Base-by-base conservation (phyloP, 2,888 invertebrate genomes). In the Carcina quercana region DNA sequence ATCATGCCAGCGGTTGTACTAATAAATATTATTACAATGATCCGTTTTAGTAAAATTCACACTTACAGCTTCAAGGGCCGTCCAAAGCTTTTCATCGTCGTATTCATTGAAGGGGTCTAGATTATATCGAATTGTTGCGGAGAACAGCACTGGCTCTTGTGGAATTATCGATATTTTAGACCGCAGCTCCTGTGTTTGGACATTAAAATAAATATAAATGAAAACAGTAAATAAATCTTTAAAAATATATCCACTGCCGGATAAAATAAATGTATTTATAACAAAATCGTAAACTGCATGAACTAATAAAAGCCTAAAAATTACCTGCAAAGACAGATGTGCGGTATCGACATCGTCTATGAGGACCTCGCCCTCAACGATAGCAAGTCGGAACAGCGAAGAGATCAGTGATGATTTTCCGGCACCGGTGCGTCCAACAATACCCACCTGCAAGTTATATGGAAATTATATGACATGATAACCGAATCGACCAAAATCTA, bases 351-450 rank as follows among this genome's bases (percentile, higher is more conserved):
- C 71, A 28, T 84, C 89, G 56, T 95, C 95, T 40, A 95, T 92
- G 17, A 85, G 64, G 13, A 95, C 86, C 22, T 78, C 75, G 3
- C 95, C 95, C 38, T 88, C 87, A 3, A 90, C 85, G 32, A 90
- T 87, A 0, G 91, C 88, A 35, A 95, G 78, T 3, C 94, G 87
- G 72, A 95, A 95, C 32, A 95, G 69, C 1, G 93, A 91, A 0
- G 91, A 88, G 40, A 93, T 91, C 8, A 93, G 71, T 0, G 92
- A 92, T 0, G 91, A 92, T 66, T 93, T 93, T 1, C 94, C 95
- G 1, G 94, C 94, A 1, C 95, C 95, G 0, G 95, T 95, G 32
- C 94, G 84, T 2, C 94, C 94, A 3, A 93, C 92, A 44, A 94
- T 91, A 8, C 93, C 93, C 34, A 93, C 87, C 90, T 93, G 66